phyloP scores from a whole-genome alignment of 2,888 invertebrate species.

The Torymus tubicola region DNA sequence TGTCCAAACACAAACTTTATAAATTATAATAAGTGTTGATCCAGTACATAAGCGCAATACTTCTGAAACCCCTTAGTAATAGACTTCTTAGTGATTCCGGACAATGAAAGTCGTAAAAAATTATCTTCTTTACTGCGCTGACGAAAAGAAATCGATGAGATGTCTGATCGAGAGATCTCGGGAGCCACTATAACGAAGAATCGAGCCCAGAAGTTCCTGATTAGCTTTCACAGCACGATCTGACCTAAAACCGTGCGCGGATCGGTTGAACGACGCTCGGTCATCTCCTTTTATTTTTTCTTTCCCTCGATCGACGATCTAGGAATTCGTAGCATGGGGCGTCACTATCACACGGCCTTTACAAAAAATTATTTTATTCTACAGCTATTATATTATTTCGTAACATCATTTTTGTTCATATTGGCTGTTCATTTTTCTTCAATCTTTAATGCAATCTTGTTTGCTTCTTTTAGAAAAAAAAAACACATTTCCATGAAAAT shows the following conservation, averaged over 20 bases:
- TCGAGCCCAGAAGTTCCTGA: slow-evolving; percentile 64
- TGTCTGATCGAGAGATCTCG: slow-evolving; percentile 40
- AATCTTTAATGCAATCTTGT: too few species aligned
- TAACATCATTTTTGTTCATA: too few species aligned
- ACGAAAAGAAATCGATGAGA: slow-evolving; percentile 44
- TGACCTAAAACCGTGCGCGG: slow-evolving; percentile 71
- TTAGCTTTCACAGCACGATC: slow-evolving; percentile 75
- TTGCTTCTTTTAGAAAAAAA: too few species aligned
- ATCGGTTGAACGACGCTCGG: slow-evolving; percentile 48
- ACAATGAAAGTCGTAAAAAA: slow-evolving; percentile 44
- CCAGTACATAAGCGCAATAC: not conserved
- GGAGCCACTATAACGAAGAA: slow-evolving; percentile 55
- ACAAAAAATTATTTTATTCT: too few species aligned
- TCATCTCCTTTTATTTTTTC: slow-evolving; percentile 60
- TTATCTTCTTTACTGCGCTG: slow-evolving; percentile 37
- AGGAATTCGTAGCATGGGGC: slow-evolving; percentile 1
- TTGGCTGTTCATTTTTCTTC: too few species aligned
- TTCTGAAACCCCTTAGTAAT: not conserved
- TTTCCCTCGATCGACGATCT: slow-evolving; percentile 28
- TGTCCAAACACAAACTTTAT: not conserved
- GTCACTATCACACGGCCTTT: too few species aligned
- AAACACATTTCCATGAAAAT: too few species aligned
- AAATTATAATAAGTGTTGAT: not conserved
- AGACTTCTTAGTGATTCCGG: slow-evolving; percentile 41
- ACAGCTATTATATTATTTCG: too few species aligned